Evolutionary conservation across 2,888 invertebrate species (phyloP).

Genomic region (Scrobipalpa atriplicella): DNA sequence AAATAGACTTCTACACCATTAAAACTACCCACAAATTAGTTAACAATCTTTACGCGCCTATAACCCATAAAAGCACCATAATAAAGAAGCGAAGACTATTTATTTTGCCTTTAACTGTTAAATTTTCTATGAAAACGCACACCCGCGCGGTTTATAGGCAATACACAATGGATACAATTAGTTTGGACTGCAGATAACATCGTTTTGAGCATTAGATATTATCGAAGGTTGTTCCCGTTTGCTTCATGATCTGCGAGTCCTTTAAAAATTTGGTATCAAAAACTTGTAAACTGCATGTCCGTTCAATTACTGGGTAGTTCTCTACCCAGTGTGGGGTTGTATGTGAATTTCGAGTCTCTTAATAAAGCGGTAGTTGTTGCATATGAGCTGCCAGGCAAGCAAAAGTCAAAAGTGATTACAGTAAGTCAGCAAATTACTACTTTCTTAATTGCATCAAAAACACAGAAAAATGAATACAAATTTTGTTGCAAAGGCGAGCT

Average conservation of each 20-base stretch:
- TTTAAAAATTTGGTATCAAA: too few species aligned
- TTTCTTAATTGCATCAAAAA: too few species aligned
- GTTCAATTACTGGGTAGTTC: too few species aligned
- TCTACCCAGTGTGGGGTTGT: too few species aligned
- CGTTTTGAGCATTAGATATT: slow-evolving; percentile 4
- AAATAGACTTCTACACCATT: background rate
- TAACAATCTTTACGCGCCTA: slow-evolving; percentile 21
- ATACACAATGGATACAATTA: slow-evolving; percentile 20
- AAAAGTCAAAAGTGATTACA: too few species aligned
- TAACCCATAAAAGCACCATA: slow-evolving; percentile 19
- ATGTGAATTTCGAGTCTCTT: too few species aligned
- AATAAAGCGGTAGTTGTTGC: too few species aligned
- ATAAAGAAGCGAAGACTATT: slow-evolving; percentile 7
- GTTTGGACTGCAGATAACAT: slow-evolving; percentile 16
- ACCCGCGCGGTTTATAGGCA: slow-evolving; percentile 15
- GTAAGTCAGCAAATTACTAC: too few species aligned
- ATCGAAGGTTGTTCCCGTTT: background rate
- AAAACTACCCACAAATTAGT: slow-evolving; percentile 18
- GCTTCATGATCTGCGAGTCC: background rate
- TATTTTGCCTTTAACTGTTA: slow-evolving; percentile 11
- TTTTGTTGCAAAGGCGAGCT: too few species aligned
- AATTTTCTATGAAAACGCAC: slow-evolving; percentile 12
- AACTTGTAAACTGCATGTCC: too few species aligned
- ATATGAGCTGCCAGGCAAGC: too few species aligned
- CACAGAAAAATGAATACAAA: too few species aligned